Percentiles rank a stretch among this genome's conserved stretches.
Evolutionary conservation across 1,140 invertebrate species (phyloP).

Genomic region (Aplysia californica): DNA sequence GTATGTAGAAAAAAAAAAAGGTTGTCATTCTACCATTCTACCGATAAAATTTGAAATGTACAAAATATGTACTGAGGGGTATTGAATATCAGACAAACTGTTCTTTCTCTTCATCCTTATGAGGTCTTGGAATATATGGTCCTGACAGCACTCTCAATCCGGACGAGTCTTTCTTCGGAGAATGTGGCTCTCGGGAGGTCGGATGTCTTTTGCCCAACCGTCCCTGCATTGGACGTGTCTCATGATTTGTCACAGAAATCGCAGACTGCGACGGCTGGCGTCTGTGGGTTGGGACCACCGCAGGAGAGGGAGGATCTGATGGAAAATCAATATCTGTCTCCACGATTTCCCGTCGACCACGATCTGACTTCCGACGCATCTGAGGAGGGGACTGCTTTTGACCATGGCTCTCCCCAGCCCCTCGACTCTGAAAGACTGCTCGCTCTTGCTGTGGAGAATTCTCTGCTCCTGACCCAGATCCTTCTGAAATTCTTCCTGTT

Average conservation of each 20-base stretch:
- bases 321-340: neutral
- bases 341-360: neutral
- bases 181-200: neutral
- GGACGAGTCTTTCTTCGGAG: neutral
- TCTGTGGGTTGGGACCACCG: neutral
- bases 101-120: neutral
- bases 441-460: neutral
- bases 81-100: constrained; percentile 8
- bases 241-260: neutral
- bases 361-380: neutral
- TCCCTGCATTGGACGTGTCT: neutral
- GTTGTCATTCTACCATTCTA: neutral
- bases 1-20: neutral
- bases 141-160: too few species aligned
- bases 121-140: neutral
- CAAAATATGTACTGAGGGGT: neutral
- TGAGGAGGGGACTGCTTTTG: neutral
- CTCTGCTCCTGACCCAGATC: neutral
- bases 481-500: too few species aligned
- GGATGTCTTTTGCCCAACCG: neutral
- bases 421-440: neutral
- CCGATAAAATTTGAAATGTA: neutral
- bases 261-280: too few species aligned
- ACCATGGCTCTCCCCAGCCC: neutral
- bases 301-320: neutral